Conservation (phyloP, 37 sponge, comb jelly and placozoan species). For the Chondrosia reniformis region DNA sequence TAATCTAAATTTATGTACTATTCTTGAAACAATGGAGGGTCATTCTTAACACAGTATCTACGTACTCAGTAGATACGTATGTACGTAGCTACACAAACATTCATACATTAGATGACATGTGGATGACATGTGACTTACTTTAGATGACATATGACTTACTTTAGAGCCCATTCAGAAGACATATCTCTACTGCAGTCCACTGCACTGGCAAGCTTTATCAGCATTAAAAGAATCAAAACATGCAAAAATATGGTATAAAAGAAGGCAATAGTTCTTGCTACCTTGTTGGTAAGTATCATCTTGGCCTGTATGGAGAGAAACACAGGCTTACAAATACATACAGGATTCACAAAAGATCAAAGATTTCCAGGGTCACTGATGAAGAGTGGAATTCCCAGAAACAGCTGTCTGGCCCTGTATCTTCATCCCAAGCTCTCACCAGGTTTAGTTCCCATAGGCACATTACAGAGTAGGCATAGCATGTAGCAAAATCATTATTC, state of each 20-base stretch:
- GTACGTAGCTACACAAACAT: background rate
- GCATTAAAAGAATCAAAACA: conserved; percentile 73
- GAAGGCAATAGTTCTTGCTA: conserved; percentile 81
- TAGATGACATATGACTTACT: conserved; percentile 59
- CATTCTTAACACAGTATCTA: too few relatives aligned
- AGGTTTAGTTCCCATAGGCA: too few relatives aligned
- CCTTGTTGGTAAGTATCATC: conserved; percentile 91
- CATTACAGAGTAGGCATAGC: too few relatives aligned
- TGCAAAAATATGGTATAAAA: conserved; percentile 84
- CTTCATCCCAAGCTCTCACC: too few relatives aligned
- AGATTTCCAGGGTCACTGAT: background rate
- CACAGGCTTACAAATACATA: background rate
- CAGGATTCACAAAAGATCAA: background rate
- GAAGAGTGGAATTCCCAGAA: too few relatives aligned
- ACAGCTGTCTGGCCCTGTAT: too few relatives aligned
- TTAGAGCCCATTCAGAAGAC: conserved; percentile 54
- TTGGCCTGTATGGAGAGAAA: conserved; percentile 49
- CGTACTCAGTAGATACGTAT: background rate
- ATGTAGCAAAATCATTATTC: too few relatives aligned
- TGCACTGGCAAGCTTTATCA: conserved; percentile 47
- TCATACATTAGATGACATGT: background rate
- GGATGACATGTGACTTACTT: background rate
- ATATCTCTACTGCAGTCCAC: conserved; percentile 45
- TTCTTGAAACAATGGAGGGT: too few relatives aligned
- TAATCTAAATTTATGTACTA: too few relatives aligned